Percentiles rank a stretch among this genome's conserved stretches.
Evolutionary conservation across 2,113 vertebrate species (phyloP).

Genomic region (Vicugna pacos): DNA sequence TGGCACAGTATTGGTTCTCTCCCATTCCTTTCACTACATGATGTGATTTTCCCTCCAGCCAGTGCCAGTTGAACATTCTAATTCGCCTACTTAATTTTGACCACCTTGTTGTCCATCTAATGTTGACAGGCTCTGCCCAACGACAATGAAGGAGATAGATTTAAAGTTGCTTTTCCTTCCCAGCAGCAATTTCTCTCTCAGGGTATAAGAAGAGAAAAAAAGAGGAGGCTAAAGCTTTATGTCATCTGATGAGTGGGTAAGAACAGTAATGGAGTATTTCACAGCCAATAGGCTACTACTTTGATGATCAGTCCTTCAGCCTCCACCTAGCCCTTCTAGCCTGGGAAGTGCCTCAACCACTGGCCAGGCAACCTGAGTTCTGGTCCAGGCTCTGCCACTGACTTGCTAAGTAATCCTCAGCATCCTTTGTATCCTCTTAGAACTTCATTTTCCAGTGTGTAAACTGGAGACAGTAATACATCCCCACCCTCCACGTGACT

Average conservation of each 20-base stretch:
- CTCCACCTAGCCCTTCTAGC: background rate
- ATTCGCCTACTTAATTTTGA: background rate
- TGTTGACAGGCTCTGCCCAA: background rate
- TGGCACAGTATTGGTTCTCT: background rate
- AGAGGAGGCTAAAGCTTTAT: background rate
- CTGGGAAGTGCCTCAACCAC: background rate
- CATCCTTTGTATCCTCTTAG: conserved; percentile 42
- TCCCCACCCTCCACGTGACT: background rate
- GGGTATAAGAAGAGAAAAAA: background rate
- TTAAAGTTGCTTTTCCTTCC: background rate
- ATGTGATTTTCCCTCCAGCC: background rate
- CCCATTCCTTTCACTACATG: background rate
- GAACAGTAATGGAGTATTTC: background rate
- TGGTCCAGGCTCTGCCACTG: background rate
- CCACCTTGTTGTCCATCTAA: background rate
- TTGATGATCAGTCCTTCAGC: background rate
- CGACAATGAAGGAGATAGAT: background rate
- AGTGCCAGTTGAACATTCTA: background rate
- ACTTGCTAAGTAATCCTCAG: background rate
- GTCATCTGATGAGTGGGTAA: background rate
- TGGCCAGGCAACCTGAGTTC: background rate
- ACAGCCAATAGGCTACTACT: background rate
- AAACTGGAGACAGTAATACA: conserved; percentile 22
- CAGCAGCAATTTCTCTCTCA: background rate
- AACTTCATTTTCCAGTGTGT: background rate